Evolutionary conservation across 2,888 invertebrate genomes (phyloP).

Genomic region (Lordiphosa fenestrarum): DNA sequence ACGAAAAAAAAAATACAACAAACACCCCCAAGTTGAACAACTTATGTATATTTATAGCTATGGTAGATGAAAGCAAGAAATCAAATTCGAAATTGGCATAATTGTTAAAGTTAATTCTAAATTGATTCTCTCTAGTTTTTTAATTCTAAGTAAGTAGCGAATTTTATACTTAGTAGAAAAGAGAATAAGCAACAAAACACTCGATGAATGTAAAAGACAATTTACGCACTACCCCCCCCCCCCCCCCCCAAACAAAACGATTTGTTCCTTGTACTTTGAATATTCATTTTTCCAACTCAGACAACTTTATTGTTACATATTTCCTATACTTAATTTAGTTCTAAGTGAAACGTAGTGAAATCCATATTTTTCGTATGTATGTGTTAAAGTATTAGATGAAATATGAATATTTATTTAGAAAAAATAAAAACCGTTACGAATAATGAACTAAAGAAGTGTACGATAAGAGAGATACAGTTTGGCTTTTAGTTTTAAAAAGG

Average conservation of each 20-base stretch:
- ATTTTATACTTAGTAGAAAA: conserved; percentile 23
- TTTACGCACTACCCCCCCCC: conserved; percentile 10
- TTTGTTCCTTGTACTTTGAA: conserved; percentile 39
- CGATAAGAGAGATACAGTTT: neutral
- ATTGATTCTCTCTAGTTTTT: conserved; percentile 3
- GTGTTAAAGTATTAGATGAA: conserved; percentile 33
- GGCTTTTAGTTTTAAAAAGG: too few species aligned
- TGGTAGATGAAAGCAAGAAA: conserved; percentile 12
- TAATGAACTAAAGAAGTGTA: conserved; percentile 22
- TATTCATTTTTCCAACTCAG: conserved; percentile 33
- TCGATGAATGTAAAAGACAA: conserved; percentile 1
- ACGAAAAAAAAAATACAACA: too few species aligned
- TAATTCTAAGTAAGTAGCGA: conserved; percentile 28
- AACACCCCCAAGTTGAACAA: conserved; percentile 56
- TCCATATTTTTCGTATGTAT: conserved; percentile 13
- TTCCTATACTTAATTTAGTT: conserved; percentile 13
- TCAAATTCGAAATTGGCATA: conserved; percentile 29
- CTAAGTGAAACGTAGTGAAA: conserved; percentile 8
- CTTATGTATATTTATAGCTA: conserved; percentile 37
- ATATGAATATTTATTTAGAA: conserved; percentile 34
- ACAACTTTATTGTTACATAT: conserved; percentile 13
- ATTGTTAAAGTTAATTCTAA: conserved; percentile 21
- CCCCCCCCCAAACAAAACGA: conserved; percentile 6
- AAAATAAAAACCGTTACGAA: conserved; percentile 4
- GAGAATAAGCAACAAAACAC: conserved; percentile 4